A percentile compares a stretch with the other conserved stretches of the same genome.
Evolutionary conservation across 2,113 vertebrate genomes (phyloP).

Genomic region (Percina caprodes): DNA sequence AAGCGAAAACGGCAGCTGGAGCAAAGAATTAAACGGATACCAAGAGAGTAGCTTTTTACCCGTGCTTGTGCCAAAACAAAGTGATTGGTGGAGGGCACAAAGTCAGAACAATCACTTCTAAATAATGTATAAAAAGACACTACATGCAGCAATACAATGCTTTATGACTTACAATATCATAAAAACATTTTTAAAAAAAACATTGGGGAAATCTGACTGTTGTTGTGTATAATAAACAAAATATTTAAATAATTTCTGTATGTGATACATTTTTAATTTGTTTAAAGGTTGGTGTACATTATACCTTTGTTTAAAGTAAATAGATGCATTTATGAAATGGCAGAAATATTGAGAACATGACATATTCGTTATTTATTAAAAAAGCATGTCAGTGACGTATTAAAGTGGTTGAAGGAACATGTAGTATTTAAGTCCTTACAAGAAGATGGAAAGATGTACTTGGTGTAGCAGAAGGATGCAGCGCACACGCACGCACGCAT

Average conservation of each 20-base stretch:
- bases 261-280: background rate
- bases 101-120: background rate
- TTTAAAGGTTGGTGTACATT: background rate
- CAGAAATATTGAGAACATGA: background rate
- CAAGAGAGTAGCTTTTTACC: slow-evolving; percentile 10
- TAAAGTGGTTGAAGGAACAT: background rate
- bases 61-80: slow-evolving; percentile 3
- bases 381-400: background rate
- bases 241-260: background rate
- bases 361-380: slow-evolving; percentile 37
- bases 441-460: slow-evolving; percentile 3
- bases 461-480: background rate
- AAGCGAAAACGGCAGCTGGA: slow-evolving; percentile 35
- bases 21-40: slow-evolving; percentile 48
- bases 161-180: background rate
- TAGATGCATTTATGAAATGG: background rate
- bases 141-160: background rate
- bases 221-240: background rate
- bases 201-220: background rate
- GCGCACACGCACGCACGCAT: slow-evolving; percentile 10
- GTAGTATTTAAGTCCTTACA: slow-evolving; percentile 1
- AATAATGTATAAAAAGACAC: background rate
- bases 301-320: background rate
- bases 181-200: background rate
- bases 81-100: background rate